phyloP scores from a whole-genome alignment of 2,888 invertebrate genomes.

The Geophilus truncorum region DNA sequence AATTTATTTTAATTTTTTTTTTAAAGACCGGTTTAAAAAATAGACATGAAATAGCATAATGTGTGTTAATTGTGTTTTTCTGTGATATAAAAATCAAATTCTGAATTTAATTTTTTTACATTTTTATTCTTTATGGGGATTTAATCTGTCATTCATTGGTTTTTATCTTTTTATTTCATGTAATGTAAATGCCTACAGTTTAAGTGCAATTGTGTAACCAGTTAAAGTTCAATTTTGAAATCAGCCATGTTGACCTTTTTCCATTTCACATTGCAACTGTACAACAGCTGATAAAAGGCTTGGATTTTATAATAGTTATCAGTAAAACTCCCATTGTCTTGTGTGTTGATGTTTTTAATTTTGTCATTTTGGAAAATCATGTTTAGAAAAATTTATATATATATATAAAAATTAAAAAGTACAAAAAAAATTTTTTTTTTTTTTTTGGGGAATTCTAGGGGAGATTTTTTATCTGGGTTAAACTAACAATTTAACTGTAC shows the following conservation, averaged over 20 bases:
- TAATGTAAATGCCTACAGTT: background rate
- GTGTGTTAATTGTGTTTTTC: background rate
- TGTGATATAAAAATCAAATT: background rate
- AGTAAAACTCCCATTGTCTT: background rate
- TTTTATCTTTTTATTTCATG: background rate
- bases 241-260: background rate
- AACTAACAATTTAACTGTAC: too few relatives aligned
- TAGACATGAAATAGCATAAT: background rate
- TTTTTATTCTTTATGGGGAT: background rate
- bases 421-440: too few relatives aligned
- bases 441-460: too few relatives aligned
- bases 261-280: background rate
- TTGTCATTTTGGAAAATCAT: too few relatives aligned
- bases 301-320: background rate
- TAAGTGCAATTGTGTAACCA: constrained; percentile 1
- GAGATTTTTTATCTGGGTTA: too few relatives aligned
- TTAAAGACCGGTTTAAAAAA: too few relatives aligned
- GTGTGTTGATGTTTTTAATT: background rate
- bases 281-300: background rate
- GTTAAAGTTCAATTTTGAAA: constrained; percentile 1
- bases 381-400: too few relatives aligned
- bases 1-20: background rate
- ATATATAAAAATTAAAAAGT: too few relatives aligned
- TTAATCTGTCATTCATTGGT: background rate
- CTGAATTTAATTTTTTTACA: background rate